Percentiles rank a stretch among this genome's conserved stretches.
phyloP scores from a whole-genome alignment of 2,888 invertebrate genomes.

The Pedicia rivosa region DNA sequence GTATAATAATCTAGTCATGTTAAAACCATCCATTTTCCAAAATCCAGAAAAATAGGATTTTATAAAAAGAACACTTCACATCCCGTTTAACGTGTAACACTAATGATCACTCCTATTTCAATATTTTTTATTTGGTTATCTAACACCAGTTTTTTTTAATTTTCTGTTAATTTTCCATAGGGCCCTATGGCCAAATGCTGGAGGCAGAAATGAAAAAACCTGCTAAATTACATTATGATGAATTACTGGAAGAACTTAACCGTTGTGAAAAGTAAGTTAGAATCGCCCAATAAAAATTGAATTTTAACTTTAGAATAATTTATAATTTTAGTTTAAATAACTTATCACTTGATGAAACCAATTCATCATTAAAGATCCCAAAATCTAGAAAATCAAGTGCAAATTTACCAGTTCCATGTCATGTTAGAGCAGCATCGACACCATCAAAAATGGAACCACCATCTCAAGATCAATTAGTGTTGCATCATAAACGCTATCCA shows the following conservation, averaged over 20 bases:
- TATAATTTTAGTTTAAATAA: no score
- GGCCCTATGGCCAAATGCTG: conserved; percentile 66
- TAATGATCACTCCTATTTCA: no score
- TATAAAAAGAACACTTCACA: no score
- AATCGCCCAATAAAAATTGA: neutral
- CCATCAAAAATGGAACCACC: conserved; percentile 26
- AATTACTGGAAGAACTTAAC: conserved; percentile 34
- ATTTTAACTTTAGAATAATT: no score
- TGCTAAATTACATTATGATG: conserved; percentile 37
- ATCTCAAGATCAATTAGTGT: conserved; percentile 3
- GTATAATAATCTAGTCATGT: no score
- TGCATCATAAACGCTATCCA: conserved; percentile 20
- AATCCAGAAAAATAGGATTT: no score
- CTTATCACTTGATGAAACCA: conserved; percentile 10
- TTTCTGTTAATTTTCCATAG: no score
- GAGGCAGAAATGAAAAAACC: conserved; percentile 69
- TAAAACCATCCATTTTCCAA: no score
- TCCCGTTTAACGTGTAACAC: no score
- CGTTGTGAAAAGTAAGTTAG: conserved; percentile 23
- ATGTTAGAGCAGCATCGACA: conserved; percentile 28
- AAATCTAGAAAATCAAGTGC: conserved; percentile 25
- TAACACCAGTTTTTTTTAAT: no score
- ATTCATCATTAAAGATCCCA: conserved; percentile 20
- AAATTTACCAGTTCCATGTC: conserved; percentile 26
- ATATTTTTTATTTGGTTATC: no score